Evolutionary conservation across 2,888 invertebrate species (phyloP).

Genomic region (Orthonychiurus folsomi): DNA sequence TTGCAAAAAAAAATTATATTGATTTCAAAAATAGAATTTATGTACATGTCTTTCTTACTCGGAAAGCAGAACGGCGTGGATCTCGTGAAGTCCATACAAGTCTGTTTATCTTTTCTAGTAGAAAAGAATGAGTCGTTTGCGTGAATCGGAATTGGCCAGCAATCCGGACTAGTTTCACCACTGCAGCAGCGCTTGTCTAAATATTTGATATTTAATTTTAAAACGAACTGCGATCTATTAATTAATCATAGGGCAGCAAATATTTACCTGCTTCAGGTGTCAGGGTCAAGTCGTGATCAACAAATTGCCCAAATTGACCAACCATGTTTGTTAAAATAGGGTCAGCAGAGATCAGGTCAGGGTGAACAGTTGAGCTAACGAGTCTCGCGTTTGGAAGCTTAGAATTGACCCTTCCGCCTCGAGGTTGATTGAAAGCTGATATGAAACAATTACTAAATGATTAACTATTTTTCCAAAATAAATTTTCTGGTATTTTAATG

Average conservation of each 20-base stretch:
- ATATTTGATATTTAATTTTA: too few species aligned
- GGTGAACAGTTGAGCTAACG: conserved; percentile 36
- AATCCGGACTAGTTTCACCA: conserved; percentile 15
- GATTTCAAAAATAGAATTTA: too few species aligned
- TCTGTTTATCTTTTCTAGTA: conserved; percentile 6
- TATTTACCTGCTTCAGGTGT: conserved; percentile 32
- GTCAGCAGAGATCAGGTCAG: conserved; percentile 35
- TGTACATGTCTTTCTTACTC: conserved; percentile 23
- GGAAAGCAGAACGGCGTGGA: conserved; percentile 29
- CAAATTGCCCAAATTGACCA: conserved; percentile 38
- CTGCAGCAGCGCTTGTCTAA: conserved; percentile 20
- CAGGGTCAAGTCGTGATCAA: conserved; percentile 39
- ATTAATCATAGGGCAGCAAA: too few species aligned
- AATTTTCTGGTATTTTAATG: not conserved
- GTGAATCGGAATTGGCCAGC: conserved; percentile 26
- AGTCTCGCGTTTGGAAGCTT: conserved; percentile 36
- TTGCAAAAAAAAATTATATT: too few species aligned
- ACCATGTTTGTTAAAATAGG: conserved; percentile 38
- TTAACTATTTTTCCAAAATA: conserved; percentile 1
- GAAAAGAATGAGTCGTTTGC: conserved; percentile 27
- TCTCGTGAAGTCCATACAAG: conserved; percentile 33
- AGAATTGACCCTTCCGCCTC: conserved; percentile 36
- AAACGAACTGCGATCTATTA: not conserved
- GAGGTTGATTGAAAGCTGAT: conserved; percentile 36
- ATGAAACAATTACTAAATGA: conserved; percentile 6